A percentile compares a stretch with the other conserved stretches of the same genome.
Evolutionary conservation across 2,888 invertebrate genomes (phyloP).

Genomic region (Cryptus viduatorius): DNA sequence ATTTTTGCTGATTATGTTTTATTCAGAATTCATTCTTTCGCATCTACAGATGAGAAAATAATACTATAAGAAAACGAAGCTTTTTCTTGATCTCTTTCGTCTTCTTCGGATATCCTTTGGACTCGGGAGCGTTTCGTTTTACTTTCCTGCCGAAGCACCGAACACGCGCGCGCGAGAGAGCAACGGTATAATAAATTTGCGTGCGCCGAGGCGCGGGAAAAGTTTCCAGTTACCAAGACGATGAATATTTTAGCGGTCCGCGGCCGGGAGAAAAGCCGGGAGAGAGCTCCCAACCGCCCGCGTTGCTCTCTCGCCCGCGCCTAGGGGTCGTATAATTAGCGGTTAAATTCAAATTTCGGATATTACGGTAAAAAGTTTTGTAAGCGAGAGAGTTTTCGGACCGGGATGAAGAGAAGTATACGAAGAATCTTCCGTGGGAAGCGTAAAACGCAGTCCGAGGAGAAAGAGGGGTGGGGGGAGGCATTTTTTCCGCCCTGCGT

Average conservation of each 20-base stretch:
- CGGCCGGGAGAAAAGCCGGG: constrained; percentile 40
- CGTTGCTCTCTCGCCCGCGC: constrained; percentile 53
- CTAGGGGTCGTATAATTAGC: constrained; percentile 75
- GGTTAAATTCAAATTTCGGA: constrained; percentile 83
- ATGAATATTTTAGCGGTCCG: constrained; percentile 81
- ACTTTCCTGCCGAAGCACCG: constrained; percentile 42
- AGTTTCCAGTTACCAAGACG: constrained; percentile 80
- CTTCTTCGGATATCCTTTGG: constrained; percentile 8
- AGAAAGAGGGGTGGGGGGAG: too few relatives aligned
- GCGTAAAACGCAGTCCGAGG: neutral
- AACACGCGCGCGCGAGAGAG: constrained; percentile 31
- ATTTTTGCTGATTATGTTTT: neutral
- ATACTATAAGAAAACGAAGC: constrained; percentile 31
- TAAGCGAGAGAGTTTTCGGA: constrained; percentile 68
- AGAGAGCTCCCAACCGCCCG: constrained; percentile 1
- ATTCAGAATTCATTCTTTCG: constrained; percentile 5
- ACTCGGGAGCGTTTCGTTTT: constrained; percentile 11
- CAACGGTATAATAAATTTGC: constrained; percentile 76
- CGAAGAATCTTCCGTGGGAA: constrained; percentile 52
- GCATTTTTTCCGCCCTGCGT: constrained; percentile 48
- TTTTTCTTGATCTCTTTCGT: constrained; percentile 29
- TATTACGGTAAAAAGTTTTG: constrained; percentile 79
- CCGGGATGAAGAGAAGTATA: constrained; percentile 59
- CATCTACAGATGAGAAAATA: constrained; percentile 26
- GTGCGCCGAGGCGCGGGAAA: constrained; percentile 74